Percentiles rank a stretch among this genome's conserved stretches.
phyloP scores from a whole-genome alignment of 2,797 vertebrate genomes.

The Acrossocheilus fasciatus region DNA sequence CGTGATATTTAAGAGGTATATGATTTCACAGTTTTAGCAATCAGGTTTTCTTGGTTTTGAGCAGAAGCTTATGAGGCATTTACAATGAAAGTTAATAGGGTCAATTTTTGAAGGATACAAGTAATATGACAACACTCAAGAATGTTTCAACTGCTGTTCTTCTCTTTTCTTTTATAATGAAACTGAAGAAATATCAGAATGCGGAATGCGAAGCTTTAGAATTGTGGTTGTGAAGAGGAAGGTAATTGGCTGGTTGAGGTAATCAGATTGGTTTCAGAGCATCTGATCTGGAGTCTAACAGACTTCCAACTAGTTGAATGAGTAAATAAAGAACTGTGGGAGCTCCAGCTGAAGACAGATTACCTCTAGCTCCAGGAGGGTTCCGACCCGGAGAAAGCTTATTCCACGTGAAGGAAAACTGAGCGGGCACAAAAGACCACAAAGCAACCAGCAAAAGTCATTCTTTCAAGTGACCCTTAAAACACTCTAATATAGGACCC shows the following conservation, averaged over 20 bases:
- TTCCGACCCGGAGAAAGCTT: constrained; percentile 83
- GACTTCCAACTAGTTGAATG: constrained; percentile 88
- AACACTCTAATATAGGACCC: not conserved
- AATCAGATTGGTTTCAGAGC: constrained; percentile 90
- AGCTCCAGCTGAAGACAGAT: constrained; percentile 84
- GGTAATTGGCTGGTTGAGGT: constrained; percentile 86
- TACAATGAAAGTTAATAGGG: not conserved
- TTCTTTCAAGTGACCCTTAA: constrained; percentile 63
- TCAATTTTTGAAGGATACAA: not conserved
- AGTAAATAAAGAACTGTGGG: constrained; percentile 90
- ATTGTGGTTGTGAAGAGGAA: constrained; percentile 62
- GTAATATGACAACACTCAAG: not conserved
- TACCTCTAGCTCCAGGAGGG: constrained; percentile 77
- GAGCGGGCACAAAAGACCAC: constrained; percentile 70
- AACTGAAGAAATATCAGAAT: constrained; percentile 7
- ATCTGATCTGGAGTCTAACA: constrained; percentile 88
- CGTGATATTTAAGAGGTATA: not conserved
- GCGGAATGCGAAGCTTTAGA: constrained; percentile 30
- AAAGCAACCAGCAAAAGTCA: constrained; percentile 74
- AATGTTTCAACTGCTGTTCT: not conserved
- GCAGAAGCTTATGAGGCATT: not conserved
- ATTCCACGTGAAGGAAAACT: constrained; percentile 77
- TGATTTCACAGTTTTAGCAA: not conserved
- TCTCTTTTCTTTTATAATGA: constrained; percentile 16
- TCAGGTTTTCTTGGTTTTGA: not conserved